A percentile compares a stretch with the other conserved stretches of the same genome.
These are phyloP conservation scores for Apocheima hispidaria DNA, from an alignment of 2,888 invertebrate genomes.

Conservation along the genomic window DNA sequence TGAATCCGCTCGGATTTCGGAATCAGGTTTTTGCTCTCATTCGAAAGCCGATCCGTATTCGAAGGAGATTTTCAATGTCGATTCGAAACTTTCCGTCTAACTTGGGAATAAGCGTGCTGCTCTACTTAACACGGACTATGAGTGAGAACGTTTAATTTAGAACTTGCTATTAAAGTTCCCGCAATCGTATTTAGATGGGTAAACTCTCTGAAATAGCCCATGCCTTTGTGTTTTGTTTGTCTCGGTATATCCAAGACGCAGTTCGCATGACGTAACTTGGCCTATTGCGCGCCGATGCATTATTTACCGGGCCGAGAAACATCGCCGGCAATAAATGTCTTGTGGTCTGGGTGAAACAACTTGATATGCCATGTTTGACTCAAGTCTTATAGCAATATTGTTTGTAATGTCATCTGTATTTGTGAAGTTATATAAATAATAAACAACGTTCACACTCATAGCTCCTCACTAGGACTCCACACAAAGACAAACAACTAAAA, in stretches of 20 bases:
- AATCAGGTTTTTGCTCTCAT: no score
- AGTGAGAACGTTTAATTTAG: conserved; percentile 14
- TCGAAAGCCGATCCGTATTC: no score
- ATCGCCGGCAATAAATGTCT: conserved; percentile 26
- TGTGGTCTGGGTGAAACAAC: background rate
- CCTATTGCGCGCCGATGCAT: conserved; percentile 69
- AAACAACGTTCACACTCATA: no score
- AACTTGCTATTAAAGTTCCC: conserved; percentile 19
- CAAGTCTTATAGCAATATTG: background rate
- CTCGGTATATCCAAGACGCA: conserved; percentile 35
- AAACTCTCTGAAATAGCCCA: conserved; percentile 19
- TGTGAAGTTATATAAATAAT: background rate
- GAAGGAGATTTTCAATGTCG: no score
- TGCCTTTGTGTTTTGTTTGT: conserved; percentile 23
- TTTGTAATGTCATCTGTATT: background rate
- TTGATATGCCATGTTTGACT: background rate
- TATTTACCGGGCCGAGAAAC: conserved; percentile 62
- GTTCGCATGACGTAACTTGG: conserved; percentile 69
- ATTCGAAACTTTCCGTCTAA: no score
- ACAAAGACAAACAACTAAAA: no score
- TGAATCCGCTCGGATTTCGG: no score
- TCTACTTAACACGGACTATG: conserved; percentile 12
- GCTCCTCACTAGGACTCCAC: no score
- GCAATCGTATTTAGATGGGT: conserved; percentile 25
- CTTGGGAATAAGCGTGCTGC: no score